Evolutionary conservation across 2,888 invertebrate genomes (phyloP).

Genomic region (Lamproptera curius): DNA sequence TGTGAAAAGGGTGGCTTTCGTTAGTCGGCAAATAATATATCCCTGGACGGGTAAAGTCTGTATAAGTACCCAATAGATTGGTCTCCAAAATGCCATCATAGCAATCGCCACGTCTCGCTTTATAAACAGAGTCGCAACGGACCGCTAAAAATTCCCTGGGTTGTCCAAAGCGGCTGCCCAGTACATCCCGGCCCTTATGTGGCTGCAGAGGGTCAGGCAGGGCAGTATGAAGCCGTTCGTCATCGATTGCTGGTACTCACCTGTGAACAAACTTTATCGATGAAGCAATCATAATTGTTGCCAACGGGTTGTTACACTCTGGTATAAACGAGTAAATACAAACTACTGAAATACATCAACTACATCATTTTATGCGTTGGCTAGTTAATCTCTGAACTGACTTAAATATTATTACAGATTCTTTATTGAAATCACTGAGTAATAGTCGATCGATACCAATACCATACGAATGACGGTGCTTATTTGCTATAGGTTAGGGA

Average conservation of each 20-base stretch:
- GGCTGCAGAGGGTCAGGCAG: constrained; percentile 62
- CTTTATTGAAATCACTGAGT: too few relatives aligned
- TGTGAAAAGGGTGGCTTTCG: constrained; percentile 46
- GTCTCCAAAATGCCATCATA: constrained; percentile 36
- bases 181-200: constrained; percentile 54
- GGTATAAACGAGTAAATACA: too few relatives aligned
- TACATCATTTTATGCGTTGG: too few relatives aligned
- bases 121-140: constrained; percentile 44
- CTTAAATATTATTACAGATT: too few relatives aligned
- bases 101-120: constrained; percentile 53
- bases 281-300: too few relatives aligned
- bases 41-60: constrained; percentile 55
- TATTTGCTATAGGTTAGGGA: too few relatives aligned
- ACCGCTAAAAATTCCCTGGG: constrained; percentile 53
- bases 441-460: too few relatives aligned
- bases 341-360: too few relatives aligned
- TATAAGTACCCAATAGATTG: constrained; percentile 54
- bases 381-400: too few relatives aligned
- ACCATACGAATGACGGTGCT: too few relatives aligned
- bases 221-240: constrained; percentile 52
- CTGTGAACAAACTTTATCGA: too few relatives aligned
- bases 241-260: constrained; percentile 59
- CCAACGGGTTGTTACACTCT: too few relatives aligned
- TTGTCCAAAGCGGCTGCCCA: constrained; percentile 45
- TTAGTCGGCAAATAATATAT: constrained; percentile 58